phyloP scores from a whole-genome alignment of 2,888 invertebrate genomes.

The Dolichopus griseipennis region DNA sequence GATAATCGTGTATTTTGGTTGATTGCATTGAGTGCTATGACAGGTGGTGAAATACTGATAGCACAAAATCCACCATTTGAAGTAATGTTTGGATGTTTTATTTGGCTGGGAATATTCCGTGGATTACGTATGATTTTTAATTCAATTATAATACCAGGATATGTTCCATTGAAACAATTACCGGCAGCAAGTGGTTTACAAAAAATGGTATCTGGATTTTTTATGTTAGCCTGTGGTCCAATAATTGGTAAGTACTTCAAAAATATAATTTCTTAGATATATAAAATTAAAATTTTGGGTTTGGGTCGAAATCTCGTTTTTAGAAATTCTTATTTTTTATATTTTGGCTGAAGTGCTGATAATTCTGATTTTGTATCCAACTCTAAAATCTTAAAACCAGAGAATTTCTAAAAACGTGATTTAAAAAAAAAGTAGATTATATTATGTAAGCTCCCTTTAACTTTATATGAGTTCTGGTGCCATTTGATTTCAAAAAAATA shows the following conservation, averaged over 20 bases:
- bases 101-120: constrained; percentile 61
- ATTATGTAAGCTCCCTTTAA: too few species aligned
- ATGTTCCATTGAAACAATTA: constrained; percentile 58
- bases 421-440: too few species aligned
- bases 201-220: constrained; percentile 55
- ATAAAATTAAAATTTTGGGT: too few species aligned
- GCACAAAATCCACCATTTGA: constrained; percentile 48
- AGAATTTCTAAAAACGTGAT: too few species aligned
- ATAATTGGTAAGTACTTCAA: constrained; percentile 56
- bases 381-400: too few species aligned
- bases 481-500: too few species aligned
- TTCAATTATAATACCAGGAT: constrained; percentile 60
- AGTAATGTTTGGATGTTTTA: constrained; percentile 49
- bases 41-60: constrained; percentile 50
- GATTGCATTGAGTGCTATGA: constrained; percentile 53
- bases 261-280: too few species aligned
- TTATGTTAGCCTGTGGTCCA: constrained; percentile 54
- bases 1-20: constrained; percentile 60
- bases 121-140: constrained; percentile 66
- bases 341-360: too few species aligned
- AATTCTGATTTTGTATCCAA: too few species aligned
- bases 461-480: too few species aligned
- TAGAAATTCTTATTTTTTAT: too few species aligned
- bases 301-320: too few species aligned
- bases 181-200: constrained; percentile 65